Evolutionary conservation across 2,797 vertebrate genomes (phyloP).

Genomic region (Danio aesculapii): DNA sequence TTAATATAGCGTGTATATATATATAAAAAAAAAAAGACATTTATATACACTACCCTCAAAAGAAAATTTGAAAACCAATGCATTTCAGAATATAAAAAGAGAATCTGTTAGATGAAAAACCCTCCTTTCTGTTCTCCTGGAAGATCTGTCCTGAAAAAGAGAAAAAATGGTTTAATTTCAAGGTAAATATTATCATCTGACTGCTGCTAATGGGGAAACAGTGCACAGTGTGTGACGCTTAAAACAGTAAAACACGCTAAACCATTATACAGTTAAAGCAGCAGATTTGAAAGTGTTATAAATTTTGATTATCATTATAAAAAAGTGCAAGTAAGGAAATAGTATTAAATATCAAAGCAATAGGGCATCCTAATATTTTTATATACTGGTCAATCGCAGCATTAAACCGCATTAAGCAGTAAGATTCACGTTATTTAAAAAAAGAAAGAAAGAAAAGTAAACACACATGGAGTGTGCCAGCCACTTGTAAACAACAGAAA

Average conservation of each 20-base stretch:
- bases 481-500: constrained; percentile 13
- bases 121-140: constrained; percentile 41
- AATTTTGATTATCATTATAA: constrained; percentile 1
- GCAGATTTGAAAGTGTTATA: not conserved
- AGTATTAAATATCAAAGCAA: not conserved
- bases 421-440: not conserved
- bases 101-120: constrained; percentile 27
- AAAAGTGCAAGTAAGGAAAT: not conserved
- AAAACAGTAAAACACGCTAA: not conserved
- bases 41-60: not conserved
- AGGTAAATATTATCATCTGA: not conserved
- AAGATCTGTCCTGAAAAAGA: constrained; percentile 48
- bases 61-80: constrained; percentile 31
- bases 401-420: not conserved
- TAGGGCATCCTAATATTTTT: not conserved
- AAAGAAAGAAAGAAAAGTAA: not conserved
- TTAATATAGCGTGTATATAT: too few species aligned
- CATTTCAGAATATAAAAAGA: not conserved
- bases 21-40: too few species aligned
- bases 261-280: not conserved
- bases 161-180: constrained; percentile 36
- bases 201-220: not conserved
- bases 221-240: not conserved
- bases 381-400: not conserved
- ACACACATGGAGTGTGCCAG: not conserved